Evolutionary conservation across 1,140 invertebrate genomes (phyloP).

Genomic region (Phymorhynchus buccinoides): DNA sequence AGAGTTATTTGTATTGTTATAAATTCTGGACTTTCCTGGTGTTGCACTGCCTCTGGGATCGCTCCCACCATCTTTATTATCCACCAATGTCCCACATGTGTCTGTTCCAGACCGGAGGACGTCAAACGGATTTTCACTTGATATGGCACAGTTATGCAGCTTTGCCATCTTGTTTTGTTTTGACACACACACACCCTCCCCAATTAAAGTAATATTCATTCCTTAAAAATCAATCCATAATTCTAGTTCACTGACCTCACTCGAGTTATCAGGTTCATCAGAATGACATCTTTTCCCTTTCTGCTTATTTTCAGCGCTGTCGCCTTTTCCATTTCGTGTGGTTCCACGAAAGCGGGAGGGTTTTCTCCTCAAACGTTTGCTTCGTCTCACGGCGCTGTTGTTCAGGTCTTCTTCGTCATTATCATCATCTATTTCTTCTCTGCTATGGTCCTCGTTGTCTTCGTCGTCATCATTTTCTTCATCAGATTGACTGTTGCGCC

Average conservation of each 20-base stretch:
- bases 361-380: conserved; percentile 77
- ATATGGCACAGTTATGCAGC: no score
- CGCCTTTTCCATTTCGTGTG: conserved; percentile 75
- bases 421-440: conserved; percentile 46
- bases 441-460: conserved; percentile 34
- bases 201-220: no score
- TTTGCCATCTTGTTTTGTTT: no score
- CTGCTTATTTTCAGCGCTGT: conserved; percentile 72
- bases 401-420: conserved; percentile 48
- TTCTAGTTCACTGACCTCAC: conserved; percentile 22
- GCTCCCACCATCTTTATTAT: no score
- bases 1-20: no score
- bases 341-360: conserved; percentile 71
- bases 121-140: no score
- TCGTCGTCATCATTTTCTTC: conserved; percentile 12
- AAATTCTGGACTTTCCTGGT: no score
- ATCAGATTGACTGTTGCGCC: not conserved
- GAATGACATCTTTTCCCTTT: conserved; percentile 48
- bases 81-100: no score
- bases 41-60: no score
- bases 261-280: conserved; percentile 45
- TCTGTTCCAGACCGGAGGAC: no score
- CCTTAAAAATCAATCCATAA: no score
- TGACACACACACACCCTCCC: no score
- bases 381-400: conserved; percentile 74